phyloP scores from a whole-genome alignment of 2,888 invertebrate species.

The Griposia aprilina region DNA sequence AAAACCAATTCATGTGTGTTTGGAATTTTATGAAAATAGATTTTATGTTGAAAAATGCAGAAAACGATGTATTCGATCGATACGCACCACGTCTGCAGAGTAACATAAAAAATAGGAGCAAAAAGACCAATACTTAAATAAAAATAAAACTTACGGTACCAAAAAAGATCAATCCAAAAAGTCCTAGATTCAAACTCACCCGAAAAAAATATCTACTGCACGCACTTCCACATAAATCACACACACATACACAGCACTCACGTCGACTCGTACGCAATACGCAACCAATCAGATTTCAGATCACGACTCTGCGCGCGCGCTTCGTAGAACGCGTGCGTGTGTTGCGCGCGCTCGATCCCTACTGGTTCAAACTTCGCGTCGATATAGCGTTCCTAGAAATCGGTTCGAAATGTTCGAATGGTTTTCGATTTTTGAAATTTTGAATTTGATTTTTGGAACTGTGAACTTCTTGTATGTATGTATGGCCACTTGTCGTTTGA shows the following conservation, averaged over 20 bases:
- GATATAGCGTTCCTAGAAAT: slow-evolving; percentile 65
- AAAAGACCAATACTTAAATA: background rate
- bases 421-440: slow-evolving; percentile 55
- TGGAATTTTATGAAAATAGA: background rate
- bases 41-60: background rate
- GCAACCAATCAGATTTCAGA: slow-evolving; percentile 78
- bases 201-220: slow-evolving; percentile 61
- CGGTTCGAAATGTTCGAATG: slow-evolving; percentile 36
- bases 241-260: slow-evolving; percentile 69
- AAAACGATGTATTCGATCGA: too few species aligned
- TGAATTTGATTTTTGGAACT: slow-evolving; percentile 28
- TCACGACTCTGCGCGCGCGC: slow-evolving; percentile 79
- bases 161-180: slow-evolving; percentile 45
- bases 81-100: too few species aligned
- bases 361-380: slow-evolving; percentile 69
- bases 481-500: background rate
- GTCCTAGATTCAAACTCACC: slow-evolving; percentile 61
- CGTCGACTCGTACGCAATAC: slow-evolving; percentile 62
- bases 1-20: background rate
- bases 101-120: background rate
- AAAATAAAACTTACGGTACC: slow-evolving; percentile 48
- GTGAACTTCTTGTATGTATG: background rate
- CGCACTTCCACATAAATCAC: slow-evolving; percentile 65
- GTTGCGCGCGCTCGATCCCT: slow-evolving; percentile 73
- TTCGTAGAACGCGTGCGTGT: slow-evolving; percentile 85